These are phyloP conservation scores for Eulemur albifrons DNA, from an alignment of 2,797 vertebrate species.

Conservation along the genomic window DNA sequence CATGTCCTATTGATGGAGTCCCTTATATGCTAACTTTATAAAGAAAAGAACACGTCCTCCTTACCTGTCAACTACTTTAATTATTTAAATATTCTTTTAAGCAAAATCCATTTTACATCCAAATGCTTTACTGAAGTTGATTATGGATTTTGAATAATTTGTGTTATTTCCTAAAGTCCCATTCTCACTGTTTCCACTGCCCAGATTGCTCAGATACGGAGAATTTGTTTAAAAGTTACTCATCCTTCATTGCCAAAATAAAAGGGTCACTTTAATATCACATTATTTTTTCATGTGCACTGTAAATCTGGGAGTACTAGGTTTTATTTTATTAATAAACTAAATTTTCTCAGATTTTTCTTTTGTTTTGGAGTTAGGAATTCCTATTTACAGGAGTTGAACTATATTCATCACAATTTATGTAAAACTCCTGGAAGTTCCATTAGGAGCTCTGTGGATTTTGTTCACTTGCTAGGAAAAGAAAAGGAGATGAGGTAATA, in stretches of 20 bases:
- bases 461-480: slow-evolving; percentile 25
- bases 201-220: not conserved
- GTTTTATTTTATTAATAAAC: not conserved
- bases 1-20: not conserved
- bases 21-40: not conserved
- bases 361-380: not conserved
- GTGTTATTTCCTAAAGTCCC: not conserved
- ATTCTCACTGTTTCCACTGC: not conserved
- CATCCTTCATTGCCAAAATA: not conserved
- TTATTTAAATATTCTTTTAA: not conserved
- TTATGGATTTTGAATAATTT: not conserved
- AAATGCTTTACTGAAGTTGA: not conserved
- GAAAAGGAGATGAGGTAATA: slow-evolving; percentile 43
- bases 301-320: not conserved
- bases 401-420: not conserved
- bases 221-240: not conserved
- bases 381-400: not conserved
- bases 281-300: not conserved
- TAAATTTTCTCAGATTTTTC: not conserved
- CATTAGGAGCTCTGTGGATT: not conserved
- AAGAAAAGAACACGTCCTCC: not conserved
- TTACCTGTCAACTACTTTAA: not conserved
- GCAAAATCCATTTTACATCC: not conserved
- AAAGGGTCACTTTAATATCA: not conserved
- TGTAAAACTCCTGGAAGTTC: not conserved